phyloP scores from a whole-genome alignment of 2,113 vertebrate species.

The Vulpes vulpes region DNA sequence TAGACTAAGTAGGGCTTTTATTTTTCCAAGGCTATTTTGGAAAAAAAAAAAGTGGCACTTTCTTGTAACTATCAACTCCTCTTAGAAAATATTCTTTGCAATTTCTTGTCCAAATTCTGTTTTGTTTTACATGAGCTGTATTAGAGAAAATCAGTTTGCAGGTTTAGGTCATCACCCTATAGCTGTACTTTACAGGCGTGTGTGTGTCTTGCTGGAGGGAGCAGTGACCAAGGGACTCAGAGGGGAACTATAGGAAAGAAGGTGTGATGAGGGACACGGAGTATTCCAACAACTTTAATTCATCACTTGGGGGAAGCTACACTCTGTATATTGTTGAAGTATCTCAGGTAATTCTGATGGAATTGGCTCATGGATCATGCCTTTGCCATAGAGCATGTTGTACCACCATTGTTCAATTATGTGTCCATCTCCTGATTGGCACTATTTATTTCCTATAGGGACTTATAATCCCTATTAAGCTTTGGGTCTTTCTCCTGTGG shows the following conservation, averaged over 20 bases:
- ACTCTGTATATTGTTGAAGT: not conserved
- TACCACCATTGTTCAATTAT: not conserved
- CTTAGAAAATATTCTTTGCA: not conserved
- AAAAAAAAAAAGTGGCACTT: not conserved
- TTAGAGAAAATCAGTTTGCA: not conserved
- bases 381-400: not conserved
- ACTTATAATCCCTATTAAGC: not conserved
- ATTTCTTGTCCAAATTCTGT: not conserved
- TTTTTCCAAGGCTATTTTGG: not conserved
- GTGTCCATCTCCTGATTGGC: not conserved
- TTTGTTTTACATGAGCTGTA: not conserved
- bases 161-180: not conserved
- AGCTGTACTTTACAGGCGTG: not conserved
- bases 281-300: not conserved
- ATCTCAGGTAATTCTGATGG: not conserved
- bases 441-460: not conserved
- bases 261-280: not conserved
- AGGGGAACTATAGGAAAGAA: fast-evolving
- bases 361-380: not conserved
- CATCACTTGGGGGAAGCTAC: too few species aligned
- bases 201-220: not conserved
- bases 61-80: not conserved
- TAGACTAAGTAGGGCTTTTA: not conserved
- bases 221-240: not conserved
- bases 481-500: not conserved